These are phyloP conservation scores for Drosophila mettleri DNA, from an alignment of 2,888 invertebrate genomes.

Conservation along the genomic window DNA sequence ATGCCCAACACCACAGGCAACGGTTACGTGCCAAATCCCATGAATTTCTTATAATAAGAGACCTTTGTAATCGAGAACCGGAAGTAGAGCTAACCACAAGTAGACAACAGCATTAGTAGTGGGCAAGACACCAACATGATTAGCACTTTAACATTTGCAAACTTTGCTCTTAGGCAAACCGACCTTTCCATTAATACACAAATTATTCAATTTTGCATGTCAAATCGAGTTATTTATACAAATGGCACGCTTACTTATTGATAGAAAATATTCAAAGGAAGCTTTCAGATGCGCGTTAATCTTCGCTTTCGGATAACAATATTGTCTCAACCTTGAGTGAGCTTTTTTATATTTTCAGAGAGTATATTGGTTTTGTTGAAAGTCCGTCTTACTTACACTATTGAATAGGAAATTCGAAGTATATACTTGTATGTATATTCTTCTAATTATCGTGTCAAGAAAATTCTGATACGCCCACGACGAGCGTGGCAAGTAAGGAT, in stretches of 20 bases:
- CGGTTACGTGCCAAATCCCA: slow-evolving; percentile 71
- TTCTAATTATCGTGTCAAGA: too few species aligned
- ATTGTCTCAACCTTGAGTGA: background rate
- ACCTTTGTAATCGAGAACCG: slow-evolving; percentile 77
- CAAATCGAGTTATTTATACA: slow-evolving; percentile 16
- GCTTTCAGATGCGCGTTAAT: background rate
- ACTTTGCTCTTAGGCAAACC: slow-evolving; percentile 34
- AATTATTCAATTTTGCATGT: slow-evolving; percentile 1
- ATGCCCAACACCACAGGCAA: slow-evolving; percentile 15
- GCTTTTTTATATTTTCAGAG: background rate
- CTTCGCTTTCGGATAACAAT: background rate
- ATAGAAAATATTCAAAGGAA: background rate
- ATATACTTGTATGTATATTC: too few species aligned
- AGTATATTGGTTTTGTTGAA: too few species aligned
- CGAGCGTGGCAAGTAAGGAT: too few species aligned
- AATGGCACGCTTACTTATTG: slow-evolving; percentile 3
- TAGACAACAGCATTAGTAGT: slow-evolving; percentile 38
- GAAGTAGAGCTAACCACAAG: slow-evolving; percentile 68
- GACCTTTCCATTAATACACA: slow-evolving; percentile 9
- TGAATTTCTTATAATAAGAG: slow-evolving; percentile 74
- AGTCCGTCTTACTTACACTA: too few species aligned
- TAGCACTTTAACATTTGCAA: slow-evolving; percentile 61
- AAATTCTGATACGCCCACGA: too few species aligned
- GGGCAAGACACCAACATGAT: slow-evolving; percentile 62
- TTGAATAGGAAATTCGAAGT: too few species aligned